Evolutionary conservation across 92 coral and sea anemone species (phyloP), one percentile per base, ranked within the genome.

Genomic region (Umimayanthus kanabou): DNA sequence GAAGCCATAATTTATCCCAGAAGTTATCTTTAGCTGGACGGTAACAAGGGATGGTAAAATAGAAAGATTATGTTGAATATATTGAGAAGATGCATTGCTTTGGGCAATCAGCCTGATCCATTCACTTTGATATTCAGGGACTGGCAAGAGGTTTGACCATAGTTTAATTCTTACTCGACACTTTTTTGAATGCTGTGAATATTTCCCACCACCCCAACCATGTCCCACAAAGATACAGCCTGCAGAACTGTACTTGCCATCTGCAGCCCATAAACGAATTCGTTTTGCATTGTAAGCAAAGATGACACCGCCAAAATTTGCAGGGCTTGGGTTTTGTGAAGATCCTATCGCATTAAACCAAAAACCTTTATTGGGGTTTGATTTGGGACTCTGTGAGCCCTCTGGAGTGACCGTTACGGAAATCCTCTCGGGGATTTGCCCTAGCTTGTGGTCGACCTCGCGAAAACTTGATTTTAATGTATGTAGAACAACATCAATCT

Each of bases 251-350:
- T 89, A 76, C 22, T 50, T 61, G 43, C 86, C 85, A 89, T 89
- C 89, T 6, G 99, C 97, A 39, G 93, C 91, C 99, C 99, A 97
- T 4, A 97, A 80, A 39, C 94, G 93, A 67, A 97, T 92, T 43
- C 79, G 87, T 79, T 92, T 90, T 33, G 93, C 97, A 82, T 92
- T 92, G 86, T 95, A 97, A 11, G 98, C 99, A 88, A 95, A 97
- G 76, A 97, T 94, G 23, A 95, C 98, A 30, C 99, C 99, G 13
- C 99, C 99, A 90, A 89, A 97, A 61, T 92, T 87, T 23, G 88
- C 89, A 4, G 92, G 91, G 80, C 88, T 88, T 9, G 95, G 89
- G 78, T 97, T 97, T 82, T 97, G 99, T 15, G 98, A 95, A 2
- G 98, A 90, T 65, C 94, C 91, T 11, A 94, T 76, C 15, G 92